Evolutionary conservation across 2,113 vertebrate genomes (phyloP).

Genomic region (Macquaria australasica): DNA sequence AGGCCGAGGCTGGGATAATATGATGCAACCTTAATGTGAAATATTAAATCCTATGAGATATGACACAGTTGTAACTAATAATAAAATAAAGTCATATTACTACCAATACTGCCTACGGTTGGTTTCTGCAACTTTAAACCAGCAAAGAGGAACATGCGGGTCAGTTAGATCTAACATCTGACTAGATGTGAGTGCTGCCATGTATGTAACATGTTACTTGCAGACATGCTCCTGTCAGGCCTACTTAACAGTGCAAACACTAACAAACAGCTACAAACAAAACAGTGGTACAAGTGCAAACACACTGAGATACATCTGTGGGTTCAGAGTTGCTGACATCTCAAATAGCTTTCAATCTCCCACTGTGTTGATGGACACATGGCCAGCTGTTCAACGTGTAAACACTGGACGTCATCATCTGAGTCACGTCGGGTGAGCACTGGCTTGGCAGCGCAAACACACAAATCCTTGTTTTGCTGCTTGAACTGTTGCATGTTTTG

Average conservation of each 20-base stretch:
- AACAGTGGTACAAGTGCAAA: background rate
- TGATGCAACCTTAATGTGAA: background rate
- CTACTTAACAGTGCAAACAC: background rate
- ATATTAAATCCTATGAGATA: background rate
- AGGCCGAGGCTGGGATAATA: background rate
- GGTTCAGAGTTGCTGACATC: conserved; percentile 27
- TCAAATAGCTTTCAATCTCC: conserved; percentile 16
- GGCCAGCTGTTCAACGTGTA: conserved; percentile 63
- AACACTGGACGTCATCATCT: conserved; percentile 71
- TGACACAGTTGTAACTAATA: background rate
- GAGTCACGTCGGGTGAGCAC: conserved; percentile 55
- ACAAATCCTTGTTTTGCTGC: conserved; percentile 9
- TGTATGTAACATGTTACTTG: background rate
- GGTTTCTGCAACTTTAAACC: background rate
- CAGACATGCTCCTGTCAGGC: background rate
- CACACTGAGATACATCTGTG: background rate
- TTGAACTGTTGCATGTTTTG: background rate
- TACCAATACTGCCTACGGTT: background rate
- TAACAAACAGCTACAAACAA: background rate
- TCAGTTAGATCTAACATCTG: background rate
- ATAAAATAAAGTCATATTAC: background rate
- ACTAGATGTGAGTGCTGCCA: background rate
- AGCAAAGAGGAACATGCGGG: background rate
- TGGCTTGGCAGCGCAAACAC: background rate
- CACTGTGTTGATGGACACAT: conserved; percentile 44